Conservation (phyloP, 2,888 invertebrate genomes). For the Cataglyphis rosenhaueri region DNA sequence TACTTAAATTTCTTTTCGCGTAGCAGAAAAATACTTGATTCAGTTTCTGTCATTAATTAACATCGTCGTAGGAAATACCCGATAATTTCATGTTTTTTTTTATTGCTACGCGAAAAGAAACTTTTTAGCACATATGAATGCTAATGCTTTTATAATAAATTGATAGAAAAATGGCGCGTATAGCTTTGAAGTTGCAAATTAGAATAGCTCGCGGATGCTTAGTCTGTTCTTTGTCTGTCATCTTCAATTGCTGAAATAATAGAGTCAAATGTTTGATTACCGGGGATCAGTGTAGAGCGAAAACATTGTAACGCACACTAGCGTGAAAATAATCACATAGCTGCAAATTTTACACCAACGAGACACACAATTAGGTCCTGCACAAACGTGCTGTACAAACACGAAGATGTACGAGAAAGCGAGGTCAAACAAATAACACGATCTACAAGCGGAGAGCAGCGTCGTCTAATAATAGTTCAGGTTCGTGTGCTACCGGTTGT, state of each 20-base stretch:
- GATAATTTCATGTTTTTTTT: not conserved
- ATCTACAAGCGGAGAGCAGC: conserved; percentile 68
- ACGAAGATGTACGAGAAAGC: conserved; percentile 69
- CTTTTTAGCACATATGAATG: not conserved
- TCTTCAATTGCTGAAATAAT: conserved; percentile 16
- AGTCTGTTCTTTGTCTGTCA: conserved; percentile 2
- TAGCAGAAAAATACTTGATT: not conserved
- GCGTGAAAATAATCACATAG: conserved; percentile 59
- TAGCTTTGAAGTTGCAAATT: not conserved
- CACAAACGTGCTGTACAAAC: conserved; percentile 59
- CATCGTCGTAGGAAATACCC: not conserved
- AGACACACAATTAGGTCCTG: conserved; percentile 38
- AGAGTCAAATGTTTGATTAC: conserved; percentile 41
- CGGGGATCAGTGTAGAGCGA: conserved; percentile 46
- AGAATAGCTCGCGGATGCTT: not conserved
- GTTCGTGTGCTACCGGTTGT: conserved; percentile 77
- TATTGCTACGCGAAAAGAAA: too few species aligned
- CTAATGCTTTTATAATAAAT: not conserved
- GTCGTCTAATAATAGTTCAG: conserved; percentile 76
- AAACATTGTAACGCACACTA: conserved; percentile 58
- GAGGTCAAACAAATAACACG: conserved; percentile 79
- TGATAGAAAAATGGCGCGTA: not conserved
- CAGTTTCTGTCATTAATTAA: not conserved
- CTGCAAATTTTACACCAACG: conserved; percentile 52
- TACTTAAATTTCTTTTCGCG: not conserved